phyloP scores from a whole-genome alignment of 2,797 vertebrate species.

The Hozukius guyotensis region DNA sequence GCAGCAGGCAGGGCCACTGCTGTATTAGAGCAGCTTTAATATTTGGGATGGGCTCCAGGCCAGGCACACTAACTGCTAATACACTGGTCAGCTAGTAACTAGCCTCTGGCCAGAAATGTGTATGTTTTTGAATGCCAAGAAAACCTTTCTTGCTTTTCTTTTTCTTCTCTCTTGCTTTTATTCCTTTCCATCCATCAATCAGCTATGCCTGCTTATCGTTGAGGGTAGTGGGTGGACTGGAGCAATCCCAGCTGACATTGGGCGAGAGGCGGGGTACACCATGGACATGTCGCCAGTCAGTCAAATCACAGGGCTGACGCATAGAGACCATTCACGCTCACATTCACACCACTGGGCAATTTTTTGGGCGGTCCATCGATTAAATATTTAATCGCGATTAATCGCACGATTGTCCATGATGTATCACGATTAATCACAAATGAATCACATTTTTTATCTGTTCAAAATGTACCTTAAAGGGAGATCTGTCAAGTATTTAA shows the following conservation, averaged over 20 bases:
- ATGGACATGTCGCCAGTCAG: neutral
- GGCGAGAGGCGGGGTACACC: neutral
- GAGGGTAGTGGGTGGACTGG: fast-evolving
- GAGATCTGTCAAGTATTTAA: too few relatives aligned
- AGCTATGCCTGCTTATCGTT: neutral
- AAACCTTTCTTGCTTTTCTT: neutral
- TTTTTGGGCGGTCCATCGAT: neutral
- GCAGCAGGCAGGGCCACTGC: constrained; percentile 29
- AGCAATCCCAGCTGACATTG: neutral
- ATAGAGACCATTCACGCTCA: neutral
- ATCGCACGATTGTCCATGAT: too few relatives aligned
- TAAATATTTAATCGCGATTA: too few relatives aligned
- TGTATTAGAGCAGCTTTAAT: constrained; percentile 58
- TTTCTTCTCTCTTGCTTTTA: neutral
- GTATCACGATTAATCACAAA: too few relatives aligned
- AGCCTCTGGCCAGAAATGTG: neutral
- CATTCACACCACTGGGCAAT: neutral
- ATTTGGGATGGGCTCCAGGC: constrained; percentile 42
- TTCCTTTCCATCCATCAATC: neutral
- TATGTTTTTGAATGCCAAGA: constrained; percentile 5
- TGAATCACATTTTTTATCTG: too few relatives aligned
- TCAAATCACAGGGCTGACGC: neutral
- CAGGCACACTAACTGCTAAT: constrained; percentile 40
- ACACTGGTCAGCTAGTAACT: constrained; percentile 13
- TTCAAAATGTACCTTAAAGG: too few relatives aligned